Evolutionary conservation across 2,797 vertebrate genomes (phyloP).

Genomic region (Phoeniculus purpureus): DNA sequence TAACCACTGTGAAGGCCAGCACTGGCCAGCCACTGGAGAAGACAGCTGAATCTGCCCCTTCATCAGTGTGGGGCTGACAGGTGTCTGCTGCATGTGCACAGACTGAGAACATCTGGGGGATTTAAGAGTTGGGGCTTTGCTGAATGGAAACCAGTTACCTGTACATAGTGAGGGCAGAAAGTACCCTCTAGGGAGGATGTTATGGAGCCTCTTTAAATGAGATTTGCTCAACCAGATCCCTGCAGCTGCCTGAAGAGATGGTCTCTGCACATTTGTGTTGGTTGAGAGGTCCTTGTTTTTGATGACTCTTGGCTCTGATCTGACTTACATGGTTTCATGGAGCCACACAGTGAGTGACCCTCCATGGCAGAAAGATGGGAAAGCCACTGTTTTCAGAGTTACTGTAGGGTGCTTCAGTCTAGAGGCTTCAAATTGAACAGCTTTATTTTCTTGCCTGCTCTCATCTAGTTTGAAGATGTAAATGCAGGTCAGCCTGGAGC

Average conservation of each 20-base stretch:
- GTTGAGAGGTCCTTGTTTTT: neutral
- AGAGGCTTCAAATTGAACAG: neutral
- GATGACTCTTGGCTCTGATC: neutral
- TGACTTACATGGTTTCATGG: neutral
- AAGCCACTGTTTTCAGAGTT: neutral
- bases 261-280: neutral
- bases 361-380: fast-evolving
- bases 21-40: neutral
- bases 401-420: neutral
- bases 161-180: neutral
- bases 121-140: neutral
- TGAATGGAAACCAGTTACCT: neutral
- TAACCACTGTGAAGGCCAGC: neutral
- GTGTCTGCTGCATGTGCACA: neutral
- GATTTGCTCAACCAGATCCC: neutral
- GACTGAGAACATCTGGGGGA: neutral
- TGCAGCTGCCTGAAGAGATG: fast-evolving
- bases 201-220: fast-evolving
- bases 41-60: neutral
- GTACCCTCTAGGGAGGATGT: neutral
- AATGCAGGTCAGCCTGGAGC: neutral
- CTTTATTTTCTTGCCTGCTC: neutral
- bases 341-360: neutral
- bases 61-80: neutral
- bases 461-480: neutral